Conservation (phyloP, 1,140 invertebrate genomes). For the Drosophila littoralis region DNA sequence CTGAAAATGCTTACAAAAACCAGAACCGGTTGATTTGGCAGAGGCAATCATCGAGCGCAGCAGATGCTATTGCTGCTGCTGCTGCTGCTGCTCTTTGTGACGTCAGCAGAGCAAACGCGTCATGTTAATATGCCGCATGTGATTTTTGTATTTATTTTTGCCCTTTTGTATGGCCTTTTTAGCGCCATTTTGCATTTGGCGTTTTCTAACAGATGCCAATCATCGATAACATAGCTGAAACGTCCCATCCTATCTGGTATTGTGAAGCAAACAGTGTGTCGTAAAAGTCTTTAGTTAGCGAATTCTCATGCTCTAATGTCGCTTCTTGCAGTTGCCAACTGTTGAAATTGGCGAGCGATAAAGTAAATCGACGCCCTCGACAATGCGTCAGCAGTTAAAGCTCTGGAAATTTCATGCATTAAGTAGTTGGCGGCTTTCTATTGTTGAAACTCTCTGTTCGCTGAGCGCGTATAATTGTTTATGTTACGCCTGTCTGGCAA, state of each 20-base stretch:
- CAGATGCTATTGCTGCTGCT: background rate
- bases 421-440: background rate
- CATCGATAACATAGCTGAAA: slow-evolving; percentile 12
- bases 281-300: background rate
- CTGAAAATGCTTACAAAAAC: slow-evolving; percentile 9
- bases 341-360: slow-evolving; percentile 20
- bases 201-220: slow-evolving; percentile 25
- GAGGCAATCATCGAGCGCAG: background rate
- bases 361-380: slow-evolving; percentile 6
- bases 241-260: background rate
- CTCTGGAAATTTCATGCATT: slow-evolving; percentile 4
- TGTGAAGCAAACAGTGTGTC: slow-evolving; percentile 4
- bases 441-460: background rate
- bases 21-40: slow-evolving; percentile 22
- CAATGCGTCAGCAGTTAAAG: slow-evolving; percentile 29
- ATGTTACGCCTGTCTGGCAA: slow-evolving; percentile 2
- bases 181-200: slow-evolving; percentile 50
- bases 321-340: slow-evolving; percentile 2
- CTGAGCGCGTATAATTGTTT: slow-evolving; percentile 4
- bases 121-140: slow-evolving; percentile 44
- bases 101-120: slow-evolving; percentile 52
- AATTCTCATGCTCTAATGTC: background rate
- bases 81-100: slow-evolving; percentile 32
- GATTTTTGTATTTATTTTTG: slow-evolving; percentile 51
- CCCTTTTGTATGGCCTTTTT: slow-evolving; percentile 57